Percentiles rank a stretch among this genome's conserved stretches.
Conservation (phyloP, 2,797 vertebrate genomes). For the Holocentrus rufus region DNA sequence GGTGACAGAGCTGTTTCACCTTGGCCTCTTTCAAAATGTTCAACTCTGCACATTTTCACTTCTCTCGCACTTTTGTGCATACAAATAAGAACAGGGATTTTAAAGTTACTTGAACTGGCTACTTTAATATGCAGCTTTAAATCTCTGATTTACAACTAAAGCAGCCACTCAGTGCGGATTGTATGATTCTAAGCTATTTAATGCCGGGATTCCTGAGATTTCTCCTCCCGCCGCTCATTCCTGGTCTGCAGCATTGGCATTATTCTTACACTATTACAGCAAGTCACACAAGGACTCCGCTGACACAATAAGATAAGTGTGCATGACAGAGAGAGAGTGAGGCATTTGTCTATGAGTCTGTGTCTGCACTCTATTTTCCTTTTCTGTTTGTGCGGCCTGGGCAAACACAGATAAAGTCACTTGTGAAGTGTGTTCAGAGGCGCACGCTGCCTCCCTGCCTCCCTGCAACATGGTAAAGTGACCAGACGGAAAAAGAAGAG, state of each 20-base stretch:
- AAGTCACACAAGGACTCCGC: constrained; percentile 49
- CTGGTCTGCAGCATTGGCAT: constrained; percentile 24
- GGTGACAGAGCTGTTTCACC: constrained; percentile 1
- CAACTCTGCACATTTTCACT: not conserved
- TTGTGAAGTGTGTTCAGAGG: constrained; percentile 54
- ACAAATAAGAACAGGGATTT: not conserved
- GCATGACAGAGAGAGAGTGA: constrained; percentile 23
- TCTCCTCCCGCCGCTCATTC: constrained; percentile 11
- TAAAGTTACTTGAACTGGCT: not conserved
- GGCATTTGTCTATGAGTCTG: constrained; percentile 47
- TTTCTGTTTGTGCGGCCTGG: constrained; percentile 58
- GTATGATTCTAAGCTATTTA: constrained; percentile 11
- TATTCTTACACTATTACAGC: constrained; percentile 40
- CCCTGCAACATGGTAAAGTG: constrained; percentile 20
- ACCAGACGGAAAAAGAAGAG: constrained; percentile 17
- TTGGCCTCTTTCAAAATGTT: constrained; percentile 4
- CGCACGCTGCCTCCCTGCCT: constrained; percentile 30
- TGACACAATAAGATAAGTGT: constrained; percentile 58
- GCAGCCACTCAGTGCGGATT: not conserved
- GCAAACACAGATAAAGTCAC: constrained; percentile 74
- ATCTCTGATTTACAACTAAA: constrained; percentile 1
- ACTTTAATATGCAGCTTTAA: not conserved
- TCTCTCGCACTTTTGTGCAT: not conserved
- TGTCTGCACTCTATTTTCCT: constrained; percentile 21
- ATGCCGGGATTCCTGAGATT: constrained; percentile 24